These are phyloP conservation scores for Tigriopus californicus DNA, from an alignment of 2,888 invertebrate species.

Conservation along the genomic window DNA sequence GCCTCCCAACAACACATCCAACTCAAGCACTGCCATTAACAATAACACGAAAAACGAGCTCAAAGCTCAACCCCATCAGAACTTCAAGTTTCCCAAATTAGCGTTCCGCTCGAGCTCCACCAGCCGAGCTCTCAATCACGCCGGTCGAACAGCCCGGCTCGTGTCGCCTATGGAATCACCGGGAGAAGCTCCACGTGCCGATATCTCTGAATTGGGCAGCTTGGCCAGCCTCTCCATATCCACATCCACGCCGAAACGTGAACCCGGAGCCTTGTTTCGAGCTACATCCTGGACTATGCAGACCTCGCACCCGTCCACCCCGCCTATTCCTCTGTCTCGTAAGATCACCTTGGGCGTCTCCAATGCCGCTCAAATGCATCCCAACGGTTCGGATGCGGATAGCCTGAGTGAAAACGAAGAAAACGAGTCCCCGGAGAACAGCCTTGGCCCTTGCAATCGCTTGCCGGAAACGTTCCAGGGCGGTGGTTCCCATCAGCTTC, in stretches of 20 bases:
- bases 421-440: not conserved
- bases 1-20: no score
- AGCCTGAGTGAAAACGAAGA: not conserved
- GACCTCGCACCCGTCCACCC: constrained; percentile 6
- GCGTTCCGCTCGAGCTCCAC: no score
- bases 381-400: not conserved
- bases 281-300: not conserved
- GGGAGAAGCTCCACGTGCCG: not conserved
- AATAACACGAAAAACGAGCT: no score
- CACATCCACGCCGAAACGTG: not conserved
- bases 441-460: not conserved
- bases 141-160: no score
- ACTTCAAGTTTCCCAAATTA: no score
- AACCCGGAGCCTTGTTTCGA: not conserved
- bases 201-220: not conserved
- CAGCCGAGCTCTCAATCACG: no score
- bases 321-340: constrained; percentile 1
- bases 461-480: not conserved
- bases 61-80: no score
- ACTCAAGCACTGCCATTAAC: no score
- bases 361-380: not conserved
- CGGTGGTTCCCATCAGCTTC: not conserved
- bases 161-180: not conserved
- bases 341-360: not conserved
- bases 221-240: not conserved